Conservation (phyloP, 2,113 vertebrate genomes). For the Tylochromis polylepis region DNA sequence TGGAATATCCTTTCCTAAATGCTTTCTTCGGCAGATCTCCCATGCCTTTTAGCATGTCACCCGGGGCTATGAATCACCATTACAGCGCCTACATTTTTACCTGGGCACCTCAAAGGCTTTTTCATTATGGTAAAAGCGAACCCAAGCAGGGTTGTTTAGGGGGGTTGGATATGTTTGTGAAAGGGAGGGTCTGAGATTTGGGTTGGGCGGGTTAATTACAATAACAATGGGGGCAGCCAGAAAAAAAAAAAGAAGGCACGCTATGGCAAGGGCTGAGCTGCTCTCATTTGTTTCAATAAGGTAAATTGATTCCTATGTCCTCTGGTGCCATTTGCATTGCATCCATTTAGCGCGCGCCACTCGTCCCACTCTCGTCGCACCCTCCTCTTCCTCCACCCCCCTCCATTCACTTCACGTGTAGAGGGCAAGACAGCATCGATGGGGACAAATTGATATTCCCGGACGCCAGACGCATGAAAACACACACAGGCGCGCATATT, state of each 20-base stretch:
- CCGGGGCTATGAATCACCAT: constrained; percentile 65
- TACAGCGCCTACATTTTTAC: constrained; percentile 53
- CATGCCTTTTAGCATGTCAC: constrained; percentile 64
- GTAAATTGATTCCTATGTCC: constrained; percentile 76
- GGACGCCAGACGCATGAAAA: constrained; percentile 19
- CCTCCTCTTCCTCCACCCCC: background rate
- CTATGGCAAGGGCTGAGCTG: constrained; percentile 49
- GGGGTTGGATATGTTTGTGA: constrained; percentile 36
- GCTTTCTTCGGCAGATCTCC: constrained; percentile 49
- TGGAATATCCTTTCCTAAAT: constrained; percentile 59
- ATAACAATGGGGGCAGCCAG: constrained; percentile 67
- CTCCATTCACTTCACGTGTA: constrained; percentile 48
- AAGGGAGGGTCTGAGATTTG: constrained; percentile 52
- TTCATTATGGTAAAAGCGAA: constrained; percentile 74
- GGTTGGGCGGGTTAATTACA: constrained; percentile 69
- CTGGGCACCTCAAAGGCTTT: constrained; percentile 55
- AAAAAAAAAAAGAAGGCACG: constrained; percentile 39
- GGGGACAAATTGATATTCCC: constrained; percentile 61
- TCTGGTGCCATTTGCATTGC: constrained; percentile 72
- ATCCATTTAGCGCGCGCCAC: constrained; percentile 65
- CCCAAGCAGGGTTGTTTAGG: constrained; percentile 19
- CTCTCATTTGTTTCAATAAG: constrained; percentile 79
- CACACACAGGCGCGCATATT: background rate
- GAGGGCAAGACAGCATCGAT: constrained; percentile 52
- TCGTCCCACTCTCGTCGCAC: constrained; percentile 30